phyloP scores from a whole-genome alignment of 2,888 invertebrate genomes.

The Protophormia terraenovae region DNA sequence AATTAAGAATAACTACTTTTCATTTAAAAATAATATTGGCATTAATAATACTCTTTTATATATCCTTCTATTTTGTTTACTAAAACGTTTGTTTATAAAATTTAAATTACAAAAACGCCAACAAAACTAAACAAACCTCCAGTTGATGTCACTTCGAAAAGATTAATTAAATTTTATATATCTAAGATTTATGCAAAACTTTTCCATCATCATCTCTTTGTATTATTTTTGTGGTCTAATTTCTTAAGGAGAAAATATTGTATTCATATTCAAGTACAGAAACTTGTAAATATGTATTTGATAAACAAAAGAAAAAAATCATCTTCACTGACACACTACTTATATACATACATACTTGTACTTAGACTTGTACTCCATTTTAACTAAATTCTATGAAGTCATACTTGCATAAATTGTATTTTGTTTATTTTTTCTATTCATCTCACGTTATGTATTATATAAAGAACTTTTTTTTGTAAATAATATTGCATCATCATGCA shows the following conservation, averaged over 20 bases:
- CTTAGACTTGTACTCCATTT: neutral
- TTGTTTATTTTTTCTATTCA: slow-evolving; percentile 2
- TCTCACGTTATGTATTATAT: slow-evolving; percentile 24
- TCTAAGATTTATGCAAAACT: slow-evolving; percentile 1
- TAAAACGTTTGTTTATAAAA: no score
- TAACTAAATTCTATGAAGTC: slow-evolving; percentile 19
- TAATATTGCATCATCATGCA: slow-evolving; percentile 54
- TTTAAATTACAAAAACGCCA: neutral
- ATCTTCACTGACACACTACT: neutral
- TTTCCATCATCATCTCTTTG: neutral
- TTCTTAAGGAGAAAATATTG: neutral
- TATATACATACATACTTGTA: neutral
- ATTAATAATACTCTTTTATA: no score
- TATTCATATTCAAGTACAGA: neutral
- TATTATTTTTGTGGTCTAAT: neutral
- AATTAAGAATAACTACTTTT: no score
- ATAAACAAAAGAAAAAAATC: neutral
- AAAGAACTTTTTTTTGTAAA: slow-evolving; percentile 13
- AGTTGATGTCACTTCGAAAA: slow-evolving; percentile 46
- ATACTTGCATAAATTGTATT: slow-evolving; percentile 23
- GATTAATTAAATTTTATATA: slow-evolving; percentile 54
- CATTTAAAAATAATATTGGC: no score
- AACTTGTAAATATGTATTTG: neutral
- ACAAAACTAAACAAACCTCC: neutral
- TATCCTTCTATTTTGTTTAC: no score